Percentiles rank a stretch among this genome's conserved stretches.
Evolutionary conservation across 2,797 vertebrate genomes (phyloP).

Genomic region (Fundulus diaphanus): DNA sequence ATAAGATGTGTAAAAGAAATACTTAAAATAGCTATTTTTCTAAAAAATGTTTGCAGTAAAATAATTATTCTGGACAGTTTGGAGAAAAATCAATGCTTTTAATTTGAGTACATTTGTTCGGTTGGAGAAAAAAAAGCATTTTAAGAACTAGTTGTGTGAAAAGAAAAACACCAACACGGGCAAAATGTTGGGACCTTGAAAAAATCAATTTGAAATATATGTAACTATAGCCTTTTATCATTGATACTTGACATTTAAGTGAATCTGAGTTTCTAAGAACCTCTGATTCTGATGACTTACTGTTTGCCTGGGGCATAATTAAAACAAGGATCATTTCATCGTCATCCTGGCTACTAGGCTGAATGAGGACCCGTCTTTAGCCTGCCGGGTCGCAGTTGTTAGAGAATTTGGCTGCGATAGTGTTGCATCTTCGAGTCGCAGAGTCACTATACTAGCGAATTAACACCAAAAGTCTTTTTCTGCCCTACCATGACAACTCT

Average conservation of each 20-base stretch:
- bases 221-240: background rate
- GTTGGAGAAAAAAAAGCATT: background rate
- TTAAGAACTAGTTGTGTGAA: background rate
- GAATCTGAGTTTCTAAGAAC: background rate
- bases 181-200: background rate
- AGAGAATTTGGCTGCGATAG: too few relatives aligned
- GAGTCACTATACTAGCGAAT: background rate
- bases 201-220: background rate
- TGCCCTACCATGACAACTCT: background rate
- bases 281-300: background rate
- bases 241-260: background rate
- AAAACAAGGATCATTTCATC: background rate
- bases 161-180: background rate
- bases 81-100: background rate
- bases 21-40: background rate
- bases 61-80: background rate
- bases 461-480: background rate
- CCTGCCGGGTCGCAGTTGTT: too few relatives aligned
- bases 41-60: background rate
- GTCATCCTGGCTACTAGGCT: background rate
- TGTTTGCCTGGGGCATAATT: background rate
- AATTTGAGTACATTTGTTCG: background rate
- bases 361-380: background rate
- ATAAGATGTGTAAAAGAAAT: background rate
- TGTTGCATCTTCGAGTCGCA: too few relatives aligned